Conservation (phyloP, 2,888 invertebrate genomes). For the Zelleria hepariella region DNA sequence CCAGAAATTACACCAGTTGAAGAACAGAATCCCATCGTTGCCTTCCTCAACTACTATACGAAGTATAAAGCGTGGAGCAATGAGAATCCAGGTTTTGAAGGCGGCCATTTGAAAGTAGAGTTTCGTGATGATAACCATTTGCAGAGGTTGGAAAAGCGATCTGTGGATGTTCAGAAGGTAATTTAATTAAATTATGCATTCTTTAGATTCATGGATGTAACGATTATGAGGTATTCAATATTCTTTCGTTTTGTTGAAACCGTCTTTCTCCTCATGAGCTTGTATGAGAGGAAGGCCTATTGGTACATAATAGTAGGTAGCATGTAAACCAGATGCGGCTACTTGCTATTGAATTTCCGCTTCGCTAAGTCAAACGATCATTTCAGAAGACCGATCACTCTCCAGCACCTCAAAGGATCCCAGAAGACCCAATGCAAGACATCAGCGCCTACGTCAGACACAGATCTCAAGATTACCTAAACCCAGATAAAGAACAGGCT, state of each 20-base stretch:
- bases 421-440: constrained; percentile 33
- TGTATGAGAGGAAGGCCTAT: no score
- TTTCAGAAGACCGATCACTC: no score
- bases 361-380: no score
- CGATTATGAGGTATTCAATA: no score
- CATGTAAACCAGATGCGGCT: no score
- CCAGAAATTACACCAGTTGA: constrained; percentile 8
- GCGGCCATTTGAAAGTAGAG: constrained; percentile 11
- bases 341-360: no score
- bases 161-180: not conserved
- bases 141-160: not conserved
- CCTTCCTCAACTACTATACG: constrained; percentile 39
- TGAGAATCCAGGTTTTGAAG: constrained; percentile 22
- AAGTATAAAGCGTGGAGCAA: constrained; percentile 49
- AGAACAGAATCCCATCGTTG: constrained; percentile 22
- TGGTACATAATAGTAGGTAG: no score
- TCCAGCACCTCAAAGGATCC: constrained; percentile 21
- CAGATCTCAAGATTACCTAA: constrained; percentile 27
- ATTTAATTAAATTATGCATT: no score
- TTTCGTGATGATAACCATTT: constrained; percentile 14
- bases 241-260: no score
- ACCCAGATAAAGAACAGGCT: constrained; percentile 26
- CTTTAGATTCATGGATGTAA: no score
- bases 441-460: constrained; percentile 45
- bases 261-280: no score